Evolutionary conservation across 1,140 invertebrate species (phyloP).

Genomic region (Drosophila parabipectinata): DNA sequence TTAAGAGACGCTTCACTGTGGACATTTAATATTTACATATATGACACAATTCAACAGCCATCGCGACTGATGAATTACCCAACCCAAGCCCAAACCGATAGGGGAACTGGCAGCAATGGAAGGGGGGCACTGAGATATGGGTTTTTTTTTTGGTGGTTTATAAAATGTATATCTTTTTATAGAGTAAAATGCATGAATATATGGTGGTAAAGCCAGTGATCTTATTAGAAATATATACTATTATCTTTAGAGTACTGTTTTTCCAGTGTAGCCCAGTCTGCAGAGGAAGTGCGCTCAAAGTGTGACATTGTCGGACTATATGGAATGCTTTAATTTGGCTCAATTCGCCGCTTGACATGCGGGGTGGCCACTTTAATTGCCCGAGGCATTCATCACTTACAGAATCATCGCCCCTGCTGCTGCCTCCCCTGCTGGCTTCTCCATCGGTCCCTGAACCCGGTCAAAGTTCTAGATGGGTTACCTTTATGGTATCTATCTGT

Average conservation of each 20-base stretch:
- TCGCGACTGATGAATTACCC: slow-evolving; percentile 72
- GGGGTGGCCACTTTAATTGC: slow-evolving; percentile 77
- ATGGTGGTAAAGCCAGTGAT: not conserved
- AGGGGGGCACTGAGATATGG: slow-evolving; percentile 9
- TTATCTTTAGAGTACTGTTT: not conserved
- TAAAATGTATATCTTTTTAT: not conserved
- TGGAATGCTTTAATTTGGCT: slow-evolving; percentile 81
- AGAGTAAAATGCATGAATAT: not conserved
- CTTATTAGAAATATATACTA: too few relatives aligned
- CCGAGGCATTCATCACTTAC: slow-evolving; percentile 51
- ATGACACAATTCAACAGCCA: slow-evolving; percentile 72
- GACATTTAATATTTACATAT: slow-evolving; percentile 40
- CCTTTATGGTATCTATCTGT: not conserved
- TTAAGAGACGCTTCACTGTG: slow-evolving; percentile 15
- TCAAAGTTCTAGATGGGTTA: slow-evolving; percentile 31
- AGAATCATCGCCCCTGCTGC: slow-evolving; percentile 16
- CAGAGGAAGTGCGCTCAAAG: slow-evolving; percentile 76
- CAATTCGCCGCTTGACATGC: slow-evolving; percentile 77
- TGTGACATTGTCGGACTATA: slow-evolving; percentile 76
- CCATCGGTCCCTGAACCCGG: slow-evolving; percentile 26
- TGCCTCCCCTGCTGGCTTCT: not conserved
- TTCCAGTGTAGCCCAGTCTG: slow-evolving; percentile 16
- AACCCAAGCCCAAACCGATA: slow-evolving; percentile 31
- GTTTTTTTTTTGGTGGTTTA: not conserved
- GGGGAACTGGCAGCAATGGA: slow-evolving; percentile 13